Base-by-base conservation (phyloP, 1,140 invertebrate genomes). In the Bombus vancouverensis region DNA sequence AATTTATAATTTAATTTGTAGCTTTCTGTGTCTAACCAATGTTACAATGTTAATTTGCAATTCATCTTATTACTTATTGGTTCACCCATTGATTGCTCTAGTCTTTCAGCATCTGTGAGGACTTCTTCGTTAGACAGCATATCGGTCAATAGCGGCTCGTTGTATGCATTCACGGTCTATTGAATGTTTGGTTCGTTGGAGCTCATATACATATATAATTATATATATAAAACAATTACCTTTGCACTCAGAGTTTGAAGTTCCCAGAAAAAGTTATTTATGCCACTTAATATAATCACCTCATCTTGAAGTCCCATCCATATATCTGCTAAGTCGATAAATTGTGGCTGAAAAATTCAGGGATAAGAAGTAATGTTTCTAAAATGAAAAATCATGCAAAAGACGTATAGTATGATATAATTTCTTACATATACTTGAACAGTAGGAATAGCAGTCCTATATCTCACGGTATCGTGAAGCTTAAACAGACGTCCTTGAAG, bases 231-330 rank as follows among this genome's bases (percentile, higher is more conserved):
- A 47, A 73, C 86, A n/a, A 74, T 88, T 94, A 95, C 94, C 90
- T 94, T 94, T 47, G 95, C 92, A 88, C 95, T 95, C 80, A 96
- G 91, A 65, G 83, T 89, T 53, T 96, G 93, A 44, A 97, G 79
- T 71, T 95, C 94, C 53, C 93, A 94, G 74, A 96, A 95, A 8
- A 97, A 95, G 5, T 95, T 94, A 87, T 96, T 96, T 4, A 96
- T 93, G 25, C 95, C 95, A n/a, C 96, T 96, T 65, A 97, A 91
- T n/a, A 96, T 92, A 34, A 96, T 95, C 85, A 96, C 96, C 76
- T 96, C 95, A 86, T 97, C 96, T 91, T 97, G 96, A 88, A 97
- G 94, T 28, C 94, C 93, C 15, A 96, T 94, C 97, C 97, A 97
- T 12, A 96, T 95, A 65, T 96, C 92, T 88, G 96, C 96, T 8